Evolutionary conservation across 1,140 invertebrate species (phyloP).

Genomic region (Tetramorium alpestre): DNA sequence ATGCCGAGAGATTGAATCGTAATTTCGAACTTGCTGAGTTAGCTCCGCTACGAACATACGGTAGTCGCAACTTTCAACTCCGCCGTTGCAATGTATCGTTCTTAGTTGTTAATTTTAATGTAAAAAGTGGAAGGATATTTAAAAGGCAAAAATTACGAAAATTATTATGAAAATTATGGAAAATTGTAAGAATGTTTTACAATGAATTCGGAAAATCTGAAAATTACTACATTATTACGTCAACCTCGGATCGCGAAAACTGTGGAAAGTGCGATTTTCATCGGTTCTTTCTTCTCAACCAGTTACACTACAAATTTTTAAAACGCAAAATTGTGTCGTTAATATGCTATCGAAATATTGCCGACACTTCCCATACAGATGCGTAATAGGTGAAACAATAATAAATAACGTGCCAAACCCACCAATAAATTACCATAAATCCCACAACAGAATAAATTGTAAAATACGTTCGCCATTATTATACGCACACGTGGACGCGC

Average conservation of each 20-base stretch:
- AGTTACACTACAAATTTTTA: neutral
- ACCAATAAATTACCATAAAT: conserved; percentile 60
- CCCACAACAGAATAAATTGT: conserved; percentile 57
- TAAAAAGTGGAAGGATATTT: neutral
- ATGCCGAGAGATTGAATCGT: neutral
- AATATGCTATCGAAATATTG: conserved; percentile 49
- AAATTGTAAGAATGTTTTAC: neutral
- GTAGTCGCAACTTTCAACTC: neutral
- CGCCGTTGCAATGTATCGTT: neutral
- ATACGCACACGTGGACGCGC: conserved; percentile 32
- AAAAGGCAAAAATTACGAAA: neutral
- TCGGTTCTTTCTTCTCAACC: neutral
- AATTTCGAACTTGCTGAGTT: conserved; percentile 17
- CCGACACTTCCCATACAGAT: neutral
- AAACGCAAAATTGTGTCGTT: conserved; percentile 20
- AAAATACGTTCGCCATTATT: conserved; percentile 57
- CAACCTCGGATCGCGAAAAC: neutral
- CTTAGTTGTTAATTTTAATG: neutral
- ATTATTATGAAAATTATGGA: neutral
- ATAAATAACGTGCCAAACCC: conserved; percentile 42
- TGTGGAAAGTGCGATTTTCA: neutral
- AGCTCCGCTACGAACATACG: neutral
- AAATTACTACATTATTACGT: neutral
- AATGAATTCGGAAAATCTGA: neutral
- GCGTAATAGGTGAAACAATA: conserved; percentile 53